Evolutionary conservation across 1,140 invertebrate species (phyloP).

Genomic region (Aphidius gifuensis): DNA sequence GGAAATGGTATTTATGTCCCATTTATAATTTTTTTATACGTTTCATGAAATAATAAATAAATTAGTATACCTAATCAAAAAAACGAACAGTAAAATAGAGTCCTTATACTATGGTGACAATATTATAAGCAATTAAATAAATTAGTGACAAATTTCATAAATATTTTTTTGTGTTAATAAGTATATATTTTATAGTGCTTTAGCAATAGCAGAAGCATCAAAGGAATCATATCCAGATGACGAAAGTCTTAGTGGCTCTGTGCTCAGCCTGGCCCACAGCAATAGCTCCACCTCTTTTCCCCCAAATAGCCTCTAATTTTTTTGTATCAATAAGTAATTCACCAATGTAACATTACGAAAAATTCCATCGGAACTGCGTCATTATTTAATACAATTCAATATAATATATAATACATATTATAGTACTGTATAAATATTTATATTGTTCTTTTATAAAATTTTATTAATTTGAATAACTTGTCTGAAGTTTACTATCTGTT

Average conservation of each 20-base stretch:
- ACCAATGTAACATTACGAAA: not conserved
- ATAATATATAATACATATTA: not conserved
- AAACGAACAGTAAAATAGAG: no score
- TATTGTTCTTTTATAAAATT: not conserved
- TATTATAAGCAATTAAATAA: no score
- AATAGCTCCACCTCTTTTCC: slow-evolving; percentile 88
- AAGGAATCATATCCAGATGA: slow-evolving; percentile 83
- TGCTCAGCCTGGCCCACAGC: slow-evolving; percentile 90
- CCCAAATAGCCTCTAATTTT: slow-evolving; percentile 74
- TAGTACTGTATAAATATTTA: not conserved
- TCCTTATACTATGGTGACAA: no score
- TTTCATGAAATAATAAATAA: no score
- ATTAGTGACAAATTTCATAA: not conserved
- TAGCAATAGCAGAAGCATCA: slow-evolving; percentile 86
- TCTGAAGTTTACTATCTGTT: no score
- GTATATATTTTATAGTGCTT: slow-evolving; percentile 64
- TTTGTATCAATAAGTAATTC: slow-evolving; percentile 38
- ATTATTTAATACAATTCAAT: not conserved
- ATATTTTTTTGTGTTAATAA: not conserved
- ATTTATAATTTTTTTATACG: no score
- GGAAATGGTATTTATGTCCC: no score
- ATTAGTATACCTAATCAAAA: no score
- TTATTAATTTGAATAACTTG: no score
- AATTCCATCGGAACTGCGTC: not conserved
- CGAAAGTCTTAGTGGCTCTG: slow-evolving; percentile 86